Evolutionary conservation across 2,797 vertebrate genomes (phyloP), one percentile per base, ranked within the genome.

Genomic region (Rhynchonycteris naso): DNA sequence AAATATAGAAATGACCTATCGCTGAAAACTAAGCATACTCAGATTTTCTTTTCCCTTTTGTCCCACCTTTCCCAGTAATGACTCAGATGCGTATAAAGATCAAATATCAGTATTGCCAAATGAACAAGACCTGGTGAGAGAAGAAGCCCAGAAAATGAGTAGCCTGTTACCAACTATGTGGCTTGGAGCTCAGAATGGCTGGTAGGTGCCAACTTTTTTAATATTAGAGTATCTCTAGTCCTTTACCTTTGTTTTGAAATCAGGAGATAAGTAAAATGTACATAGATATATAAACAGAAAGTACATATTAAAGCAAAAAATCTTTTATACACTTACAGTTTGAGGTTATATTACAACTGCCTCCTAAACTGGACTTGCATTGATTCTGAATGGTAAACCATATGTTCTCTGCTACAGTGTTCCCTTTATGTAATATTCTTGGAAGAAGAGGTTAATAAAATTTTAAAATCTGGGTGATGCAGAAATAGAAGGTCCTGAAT

Each of bases 141-240:
- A 99, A 96, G 99, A 99, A 98, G 99, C 99, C 43, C 99, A 99
- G 97, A 99, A 99, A 97, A 99, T 99, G 99, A 99, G 99, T 98
- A 99, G 99, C 59, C 99, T 99, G 79, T 98, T 99, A 96, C 99
- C 99, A 0, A 99, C 99, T 0, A 99, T 99, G 99, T 99, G 99
- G 99, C 98, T 99, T 66, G 99, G 99, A 26, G 99, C 99, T 2
- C 99, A 99, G 97, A 99, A 99, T 7, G 99, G 99, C 97, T 99
- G 99, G 99, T 99, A 97, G 98, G 98, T 92, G 28, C 66, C 35
- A 82, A 21, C 14, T 50, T 59, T 52, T 76, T 56, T 68, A 82
- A 59, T 16, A 8, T 47, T 47, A 50, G 43, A 63, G 3, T 81
- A 21, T 74, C 54, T 88, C 83, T 54, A 71, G 35, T 80, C 14